Evolutionary conservation across 2,113 vertebrate species (phyloP).

Genomic region (Datnioides undecimradiatus): DNA sequence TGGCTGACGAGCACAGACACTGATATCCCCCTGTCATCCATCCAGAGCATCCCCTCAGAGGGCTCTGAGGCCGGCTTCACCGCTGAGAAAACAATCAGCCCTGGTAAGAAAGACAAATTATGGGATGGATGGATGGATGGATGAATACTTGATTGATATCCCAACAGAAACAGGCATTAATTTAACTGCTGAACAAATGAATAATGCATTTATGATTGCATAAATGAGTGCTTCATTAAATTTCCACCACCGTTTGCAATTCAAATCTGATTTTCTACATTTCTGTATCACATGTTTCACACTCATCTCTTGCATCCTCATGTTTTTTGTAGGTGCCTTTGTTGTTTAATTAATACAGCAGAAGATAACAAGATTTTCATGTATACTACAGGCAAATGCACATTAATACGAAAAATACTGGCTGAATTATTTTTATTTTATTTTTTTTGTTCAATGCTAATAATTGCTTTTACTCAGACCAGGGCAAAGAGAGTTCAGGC

Average conservation of each 20-base stretch:
- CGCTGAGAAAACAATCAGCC: conserved; percentile 80
- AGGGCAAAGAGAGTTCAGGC: neutral
- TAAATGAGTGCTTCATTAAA: neutral
- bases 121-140: neutral
- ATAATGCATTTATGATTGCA: neutral
- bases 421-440: no score
- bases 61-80: conserved; percentile 75
- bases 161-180: neutral
- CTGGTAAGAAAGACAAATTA: conserved; percentile 67
- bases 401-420: no score
- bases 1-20: conserved; percentile 86
- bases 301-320: no score
- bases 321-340: no score
- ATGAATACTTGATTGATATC: conserved; percentile 22
- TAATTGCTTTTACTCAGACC: neutral
- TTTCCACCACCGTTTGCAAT: neutral
- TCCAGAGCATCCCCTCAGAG: conserved; percentile 85
- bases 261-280: neutral
- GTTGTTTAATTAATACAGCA: no score
- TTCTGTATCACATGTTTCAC: neutral
- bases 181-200: conserved; percentile 18
- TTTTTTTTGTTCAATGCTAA: neutral
- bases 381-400: no score
- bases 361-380: no score
- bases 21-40: conserved; percentile 86